Percentiles rank a stretch among this genome's conserved stretches.
Evolutionary conservation across 2,888 invertebrate species (phyloP).

Genomic region (Hemicrepidius hirtus): DNA sequence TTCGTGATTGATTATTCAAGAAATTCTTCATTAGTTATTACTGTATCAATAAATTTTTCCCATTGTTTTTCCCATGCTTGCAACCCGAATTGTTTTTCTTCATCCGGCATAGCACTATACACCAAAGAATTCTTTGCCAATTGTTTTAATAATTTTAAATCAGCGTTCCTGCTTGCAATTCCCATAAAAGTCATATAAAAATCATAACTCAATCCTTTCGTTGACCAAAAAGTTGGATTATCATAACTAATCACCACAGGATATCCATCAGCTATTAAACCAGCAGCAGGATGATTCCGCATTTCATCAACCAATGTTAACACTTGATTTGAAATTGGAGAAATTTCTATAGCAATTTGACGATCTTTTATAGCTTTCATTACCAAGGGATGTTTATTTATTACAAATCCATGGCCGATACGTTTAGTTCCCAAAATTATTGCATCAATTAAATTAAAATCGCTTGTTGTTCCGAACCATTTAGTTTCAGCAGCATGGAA

Average conservation of each 20-base stretch:
- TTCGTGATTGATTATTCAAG: no score
- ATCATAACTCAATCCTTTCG: conserved; percentile 83
- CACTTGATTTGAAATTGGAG: conserved; percentile 85
- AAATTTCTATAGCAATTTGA: conserved; percentile 83
- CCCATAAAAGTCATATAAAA: conserved; percentile 87
- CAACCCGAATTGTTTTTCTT: conserved; percentile 73
- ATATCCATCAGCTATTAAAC: conserved; percentile 78
- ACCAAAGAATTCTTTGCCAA: conserved; percentile 84
- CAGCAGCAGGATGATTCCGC: conserved; percentile 83
- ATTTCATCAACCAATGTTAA: conserved; percentile 81
- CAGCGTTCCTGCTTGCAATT: conserved; percentile 79
- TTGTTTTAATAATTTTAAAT: conserved; percentile 82
- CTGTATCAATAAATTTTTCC: conserved; percentile 66
- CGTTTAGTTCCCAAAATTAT: conserved; percentile 82
- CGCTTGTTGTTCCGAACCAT: conserved; percentile 80
- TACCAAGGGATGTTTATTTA: conserved; percentile 82
- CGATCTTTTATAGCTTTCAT: conserved; percentile 75
- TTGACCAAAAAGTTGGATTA: conserved; percentile 85
- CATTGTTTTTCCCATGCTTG: conserved; percentile 76
- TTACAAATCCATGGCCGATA: conserved; percentile 85
- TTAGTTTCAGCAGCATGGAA: conserved; percentile 81
- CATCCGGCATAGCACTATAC: conserved; percentile 77
- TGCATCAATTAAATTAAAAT: conserved; percentile 86
- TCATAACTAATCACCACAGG: conserved; percentile 86
- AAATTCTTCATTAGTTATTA: no score